These are phyloP conservation scores for Sparus aurata DNA, from an alignment of 2,797 vertebrate species.

Conservation along the genomic window DNA sequence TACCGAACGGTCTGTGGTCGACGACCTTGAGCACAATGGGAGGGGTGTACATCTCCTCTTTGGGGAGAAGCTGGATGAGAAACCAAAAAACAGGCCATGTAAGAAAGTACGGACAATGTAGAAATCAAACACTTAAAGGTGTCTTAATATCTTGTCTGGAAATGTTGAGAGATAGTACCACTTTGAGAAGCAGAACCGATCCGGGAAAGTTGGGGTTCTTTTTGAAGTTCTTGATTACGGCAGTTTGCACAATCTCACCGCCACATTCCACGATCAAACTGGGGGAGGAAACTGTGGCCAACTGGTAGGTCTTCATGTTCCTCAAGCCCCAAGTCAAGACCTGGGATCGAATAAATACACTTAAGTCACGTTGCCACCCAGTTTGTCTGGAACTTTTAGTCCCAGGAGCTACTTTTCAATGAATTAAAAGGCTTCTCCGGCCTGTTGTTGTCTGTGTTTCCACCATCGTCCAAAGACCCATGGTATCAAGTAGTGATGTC, in stretches of 20 bases:
- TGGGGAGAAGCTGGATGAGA: conserved; percentile 91
- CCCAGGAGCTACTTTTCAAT: no score
- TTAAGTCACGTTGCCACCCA: no score
- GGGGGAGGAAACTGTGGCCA: conserved; percentile 92
- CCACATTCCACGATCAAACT: conserved; percentile 96
- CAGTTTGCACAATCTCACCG: conserved; percentile 91
- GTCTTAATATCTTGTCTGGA: conserved; percentile 1
- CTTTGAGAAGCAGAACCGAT: conserved; percentile 95
- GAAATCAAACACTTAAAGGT: background rate
- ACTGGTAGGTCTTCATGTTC: conserved; percentile 97
- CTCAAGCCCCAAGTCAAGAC: conserved; percentile 97
- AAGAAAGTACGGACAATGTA: background rate
- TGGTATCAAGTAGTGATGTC: no score
- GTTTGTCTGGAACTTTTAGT: no score
- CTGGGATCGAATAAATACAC: conserved; percentile 74
- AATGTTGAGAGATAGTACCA: conserved; percentile 82
- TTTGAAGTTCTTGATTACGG: conserved; percentile 95
- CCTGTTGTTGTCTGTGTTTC: no score
- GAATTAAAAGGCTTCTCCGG: no score
- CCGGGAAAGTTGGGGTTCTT: conserved; percentile 96
- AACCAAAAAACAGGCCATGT: background rate
- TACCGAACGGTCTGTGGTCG: conserved; percentile 95
- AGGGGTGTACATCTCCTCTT: conserved; percentile 96
- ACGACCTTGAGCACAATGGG: conserved; percentile 96
- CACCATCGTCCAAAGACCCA: no score